Conservation (phyloP, 2,797 vertebrate genomes). For the Avahi laniger region DNA sequence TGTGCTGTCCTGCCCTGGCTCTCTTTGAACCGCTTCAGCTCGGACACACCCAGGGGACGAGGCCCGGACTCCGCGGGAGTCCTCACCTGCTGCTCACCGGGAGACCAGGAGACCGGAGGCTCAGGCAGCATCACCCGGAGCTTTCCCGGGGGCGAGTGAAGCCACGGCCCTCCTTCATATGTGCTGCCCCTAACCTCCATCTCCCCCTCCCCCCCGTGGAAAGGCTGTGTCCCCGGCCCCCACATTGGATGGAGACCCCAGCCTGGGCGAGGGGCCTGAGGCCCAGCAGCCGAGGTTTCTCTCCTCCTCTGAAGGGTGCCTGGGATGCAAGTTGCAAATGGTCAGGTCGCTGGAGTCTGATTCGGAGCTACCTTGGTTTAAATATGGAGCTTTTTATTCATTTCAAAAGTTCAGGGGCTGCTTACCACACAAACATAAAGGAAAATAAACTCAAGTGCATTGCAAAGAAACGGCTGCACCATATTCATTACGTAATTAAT, state of each 20-base stretch:
- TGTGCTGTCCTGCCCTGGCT: fast-evolving
- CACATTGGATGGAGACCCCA: background rate
- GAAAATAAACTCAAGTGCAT: background rate
- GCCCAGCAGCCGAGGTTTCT: fast-evolving
- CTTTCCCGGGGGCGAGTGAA: background rate
- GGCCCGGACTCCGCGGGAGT: too few species aligned
- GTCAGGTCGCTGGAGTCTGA: fast-evolving
- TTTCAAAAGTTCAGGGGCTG: background rate
- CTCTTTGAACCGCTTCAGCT: too few species aligned
- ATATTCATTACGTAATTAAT: fast-evolving
- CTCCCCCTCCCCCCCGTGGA: background rate
- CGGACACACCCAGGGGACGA: too few species aligned
- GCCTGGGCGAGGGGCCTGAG: fast-evolving
- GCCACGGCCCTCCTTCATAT: background rate
- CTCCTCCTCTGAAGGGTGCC: fast-evolving
- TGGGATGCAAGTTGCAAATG: fast-evolving
- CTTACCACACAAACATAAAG: background rate
- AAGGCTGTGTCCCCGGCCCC: background rate
- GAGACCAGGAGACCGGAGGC: background rate
- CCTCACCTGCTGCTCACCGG: background rate
- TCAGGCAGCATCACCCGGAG: background rate
- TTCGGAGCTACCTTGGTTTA: fast-evolving
- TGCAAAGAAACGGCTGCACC: fast-evolving
- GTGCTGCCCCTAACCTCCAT: fast-evolving
- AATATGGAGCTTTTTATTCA: background rate